Base-by-base conservation (phyloP, 2,888 invertebrate species). In the Melipona beecheii region DNA sequence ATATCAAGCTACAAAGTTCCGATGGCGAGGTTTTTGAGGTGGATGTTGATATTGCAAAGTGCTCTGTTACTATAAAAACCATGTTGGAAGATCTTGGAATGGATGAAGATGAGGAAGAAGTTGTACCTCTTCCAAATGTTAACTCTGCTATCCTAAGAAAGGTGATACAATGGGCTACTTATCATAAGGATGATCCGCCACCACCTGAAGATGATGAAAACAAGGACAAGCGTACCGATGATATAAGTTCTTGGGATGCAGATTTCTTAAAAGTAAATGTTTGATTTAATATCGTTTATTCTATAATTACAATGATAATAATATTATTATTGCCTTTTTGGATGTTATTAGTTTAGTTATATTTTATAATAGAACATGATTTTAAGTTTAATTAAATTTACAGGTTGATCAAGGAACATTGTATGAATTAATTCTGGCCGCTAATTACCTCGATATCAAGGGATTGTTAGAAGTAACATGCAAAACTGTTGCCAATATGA, bases 221-320 rank as follows among this genome's bases (percentile, higher is more conserved):
- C 94, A 98, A 98, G 94, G 99, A 99, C 93, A 99, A 99, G 93
- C 96, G 99, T n/a, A 99, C 99, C 0, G 99, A 99, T 94, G 99
- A 99, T 93, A 99, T 99, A 89, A 98, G 98, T 43, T 98, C 98
- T 0, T 99, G 99, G 99, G 99, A 99, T 95, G 98, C 99, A 0
- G 99, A 99, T 94, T 99, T 99, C 93, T 95, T 99, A 15, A 99
- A 99, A 96, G 94, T 93, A 83, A 75, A n/a, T 75, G 71, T 70
- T 21, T n/a, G 21, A 24, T 36, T n/a, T 69, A 31, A 21, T 31
- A 21, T 31, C 13, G 19, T 62, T 31, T 31, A 24, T 27, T 27
- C 15, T 24, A 13, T 58, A 58, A 58, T 17, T 15, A 24, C 13
- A 24, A 24, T 9, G 1, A 6, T 24, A 60, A 1, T 24, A 17